Evolutionary conservation across 2,888 invertebrate species (phyloP).

Genomic region (Dusona sp.): DNA sequence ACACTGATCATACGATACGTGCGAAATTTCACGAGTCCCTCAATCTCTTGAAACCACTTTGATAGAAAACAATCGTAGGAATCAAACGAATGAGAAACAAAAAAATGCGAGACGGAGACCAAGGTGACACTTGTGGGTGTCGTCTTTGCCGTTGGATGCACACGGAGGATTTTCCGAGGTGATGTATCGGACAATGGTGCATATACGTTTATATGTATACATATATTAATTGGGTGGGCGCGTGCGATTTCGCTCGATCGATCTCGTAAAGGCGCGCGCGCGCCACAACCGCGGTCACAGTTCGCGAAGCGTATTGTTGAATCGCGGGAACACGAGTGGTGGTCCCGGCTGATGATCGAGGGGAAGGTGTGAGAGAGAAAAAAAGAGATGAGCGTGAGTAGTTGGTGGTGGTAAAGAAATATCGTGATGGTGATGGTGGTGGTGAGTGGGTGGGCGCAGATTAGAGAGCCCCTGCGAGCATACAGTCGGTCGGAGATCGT

Average conservation of each 20-base stretch:
- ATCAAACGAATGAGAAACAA: background rate
- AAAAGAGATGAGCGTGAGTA: background rate
- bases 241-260: slow-evolving; percentile 71
- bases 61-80: background rate
- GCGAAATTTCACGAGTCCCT: background rate
- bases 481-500: slow-evolving; percentile 30
- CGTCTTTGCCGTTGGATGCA: slow-evolving; percentile 62
- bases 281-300: slow-evolving; percentile 71
- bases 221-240: slow-evolving; percentile 54
- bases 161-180: slow-evolving; percentile 50
- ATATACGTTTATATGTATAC: background rate
- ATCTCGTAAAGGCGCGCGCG: slow-evolving; percentile 66
- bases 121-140: slow-evolving; percentile 56
- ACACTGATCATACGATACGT: background rate
- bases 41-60: background rate
- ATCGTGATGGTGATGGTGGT: slow-evolving; percentile 41
- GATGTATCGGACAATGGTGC: slow-evolving; percentile 54
- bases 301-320: slow-evolving; percentile 71
- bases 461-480: slow-evolving; percentile 2
- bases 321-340: slow-evolving; percentile 63
- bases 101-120: background rate
- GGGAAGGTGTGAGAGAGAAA: slow-evolving; percentile 42
- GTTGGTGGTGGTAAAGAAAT: slow-evolving; percentile 32
- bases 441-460: slow-evolving; percentile 56
- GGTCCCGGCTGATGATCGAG: slow-evolving; percentile 39